Base-by-base conservation (phyloP, 2,888 invertebrate genomes). In the Pollenia angustigena region DNA sequence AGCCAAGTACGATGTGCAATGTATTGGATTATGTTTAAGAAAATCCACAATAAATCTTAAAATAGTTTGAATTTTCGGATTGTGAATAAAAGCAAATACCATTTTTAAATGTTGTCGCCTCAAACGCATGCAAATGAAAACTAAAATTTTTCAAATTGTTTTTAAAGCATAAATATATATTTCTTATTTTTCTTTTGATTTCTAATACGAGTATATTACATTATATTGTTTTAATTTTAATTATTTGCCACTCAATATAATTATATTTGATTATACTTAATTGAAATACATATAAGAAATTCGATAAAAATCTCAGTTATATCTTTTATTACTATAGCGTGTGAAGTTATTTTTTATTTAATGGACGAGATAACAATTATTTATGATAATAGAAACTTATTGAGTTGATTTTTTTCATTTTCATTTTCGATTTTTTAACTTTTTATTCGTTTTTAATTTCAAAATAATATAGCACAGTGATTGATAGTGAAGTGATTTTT, bases 1-100 rank as follows among this genome's bases (percentile, higher is more conserved):
- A 16, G 84, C 48, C 52, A 86, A 64, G 69, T 88, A 85, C 6
- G 58, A 56, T 16, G 75, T 14, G 60, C 86, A 85, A 71, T 85
- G 85, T 32, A 81, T 50, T 4, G 75, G 50, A 62, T 58, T 81
- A 46, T 76, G 23, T 16, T 75, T 75, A 14, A 60, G 48, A 52
- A 86, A 85, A 80, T 85, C 81, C 11, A 76, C 68, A 11, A 80
- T 23, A 76, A 69, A 86, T 16, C 81, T 60, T 50, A 86, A 52
- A 62, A 64, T n/a, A 0, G 14, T 69, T 69, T 88, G 88, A 0
- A 64, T 46, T 62, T 74, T 58, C 9, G 32, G 72, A 18, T 64
- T 58, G 11, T 52, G 71, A 11, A 76, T 64, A 14, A 54, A 56
- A 40, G 40, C 23, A 58, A 54, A 16, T 10, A 18, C 0, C 84